Percentiles rank a stretch among this genome's conserved stretches.
phyloP scores from a whole-genome alignment of 2,113 vertebrate genomes.

The Ibidorhyncha struthersii region DNA sequence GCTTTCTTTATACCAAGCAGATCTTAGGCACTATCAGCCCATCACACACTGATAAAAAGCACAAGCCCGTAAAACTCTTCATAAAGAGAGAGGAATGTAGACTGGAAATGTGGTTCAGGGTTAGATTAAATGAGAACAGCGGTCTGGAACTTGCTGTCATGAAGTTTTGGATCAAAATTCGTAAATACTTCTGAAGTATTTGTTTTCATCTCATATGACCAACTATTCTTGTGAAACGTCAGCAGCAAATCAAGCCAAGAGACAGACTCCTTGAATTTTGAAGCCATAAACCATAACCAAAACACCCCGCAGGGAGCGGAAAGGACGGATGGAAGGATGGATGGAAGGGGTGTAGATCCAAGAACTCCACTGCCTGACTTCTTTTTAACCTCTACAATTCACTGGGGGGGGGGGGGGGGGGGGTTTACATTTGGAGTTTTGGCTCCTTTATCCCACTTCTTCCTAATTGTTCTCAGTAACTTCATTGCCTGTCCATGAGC shows the following conservation, averaged over 20 bases:
- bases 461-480: background rate
- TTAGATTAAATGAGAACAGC: slow-evolving; percentile 23
- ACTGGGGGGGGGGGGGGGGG: background rate
- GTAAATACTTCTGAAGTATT: slow-evolving; percentile 14
- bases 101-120: background rate
- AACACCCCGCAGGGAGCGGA: background rate
- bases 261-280: background rate
- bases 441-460: background rate
- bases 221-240: background rate
- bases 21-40: background rate
- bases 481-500: background rate
- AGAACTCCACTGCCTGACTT: background rate
- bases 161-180: slow-evolving; percentile 3
- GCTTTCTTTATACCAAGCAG: background rate
- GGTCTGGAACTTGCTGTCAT: background rate
- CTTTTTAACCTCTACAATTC: background rate
- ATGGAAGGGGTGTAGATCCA: background rate
- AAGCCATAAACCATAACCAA: background rate
- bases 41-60: background rate
- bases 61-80: background rate
- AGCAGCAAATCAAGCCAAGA: background rate
- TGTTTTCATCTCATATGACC: background rate
- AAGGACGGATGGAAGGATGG: background rate
- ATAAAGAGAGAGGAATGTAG: background rate
- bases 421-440: background rate